Base-by-base conservation (phyloP, 2,113 vertebrate species). In the Suncus etruscus region DNA sequence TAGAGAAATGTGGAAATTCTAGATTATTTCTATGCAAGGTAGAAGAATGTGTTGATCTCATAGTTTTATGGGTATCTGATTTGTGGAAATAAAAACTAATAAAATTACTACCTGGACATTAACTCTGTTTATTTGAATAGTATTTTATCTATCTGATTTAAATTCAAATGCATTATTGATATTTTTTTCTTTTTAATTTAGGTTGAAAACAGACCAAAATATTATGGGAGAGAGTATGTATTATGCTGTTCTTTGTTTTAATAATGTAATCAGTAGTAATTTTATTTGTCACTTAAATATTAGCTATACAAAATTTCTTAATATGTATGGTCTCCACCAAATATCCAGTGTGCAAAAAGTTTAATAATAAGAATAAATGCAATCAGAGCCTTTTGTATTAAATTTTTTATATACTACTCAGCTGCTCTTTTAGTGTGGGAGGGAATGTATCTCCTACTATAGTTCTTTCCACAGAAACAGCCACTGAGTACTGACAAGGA, bases 221-320 rank as follows among this genome's bases (percentile, higher is more conserved):
- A 99, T 97, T 99, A 99, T 80, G 99, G 99, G 98, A 98, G 99
- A 99, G 99, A 99, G 99, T 99, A 98, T 97, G 99, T 99, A 96
- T 95, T 93, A 93, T 90, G 66, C 90, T 93, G 87, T 97, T 92
- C 27, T 95, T 78, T 94, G 51, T 97, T 94, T 91, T 86, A 95
- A 94, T 24, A 92, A 83, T 92, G 82, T 95, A 80, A 89, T 96
- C 63, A 24, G n/a, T 81, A 90, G 75, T 94, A 54, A 51, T 31
- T 93, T 93, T 10, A 6, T 86, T 10, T 94, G 47, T 90, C 79
- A 63, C 27, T 94, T 85, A 94, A 91, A 88, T 92, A 68, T 86
- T 95, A 89, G 93, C 79, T 66, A 86, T 92, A 90, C 50, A 76
- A 89, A 83, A 32, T 76, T 63, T 54, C n/a, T 51, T 72, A 87